Percentiles rank a stretch among this genome's conserved stretches.
phyloP scores from a whole-genome alignment of 2,888 invertebrate species.

The Phragmatobia fuliginosa region DNA sequence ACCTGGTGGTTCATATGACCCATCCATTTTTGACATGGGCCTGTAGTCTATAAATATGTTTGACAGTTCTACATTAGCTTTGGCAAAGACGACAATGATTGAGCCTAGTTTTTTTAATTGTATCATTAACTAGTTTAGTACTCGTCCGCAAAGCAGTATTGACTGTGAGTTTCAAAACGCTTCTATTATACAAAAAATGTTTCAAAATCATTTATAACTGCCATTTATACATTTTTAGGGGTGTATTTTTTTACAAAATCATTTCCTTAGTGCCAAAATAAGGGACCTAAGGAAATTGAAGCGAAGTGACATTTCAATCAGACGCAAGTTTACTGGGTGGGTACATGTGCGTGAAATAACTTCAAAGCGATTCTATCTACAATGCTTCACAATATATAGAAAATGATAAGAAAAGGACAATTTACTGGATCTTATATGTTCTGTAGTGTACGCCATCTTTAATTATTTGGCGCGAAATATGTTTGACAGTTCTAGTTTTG shows the following conservation, averaged over 20 bases:
- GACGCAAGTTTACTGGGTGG: background rate
- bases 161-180: too few relatives aligned
- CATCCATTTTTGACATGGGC: too few relatives aligned
- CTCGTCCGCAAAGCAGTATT: too few relatives aligned
- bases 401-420: background rate
- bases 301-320: constrained; percentile 1
- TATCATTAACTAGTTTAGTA: too few relatives aligned
- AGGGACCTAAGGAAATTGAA: too few relatives aligned
- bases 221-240: too few relatives aligned
- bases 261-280: too few relatives aligned
- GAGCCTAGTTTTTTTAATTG: background rate
- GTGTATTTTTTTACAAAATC: too few relatives aligned
- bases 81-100: background rate
- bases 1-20: too few relatives aligned
- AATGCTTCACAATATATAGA: background rate
- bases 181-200: too few relatives aligned
- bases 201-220: too few relatives aligned
- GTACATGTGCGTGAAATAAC: background rate
- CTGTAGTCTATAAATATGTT: background rate
- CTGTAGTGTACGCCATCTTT: background rate
- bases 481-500: background rate
- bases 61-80: background rate
- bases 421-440: background rate
- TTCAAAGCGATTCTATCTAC: background rate
- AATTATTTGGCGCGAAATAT: background rate